These are phyloP conservation scores for Shargacucullia verbasci DNA, from an alignment of 2,888 invertebrate genomes.

Conservation along the genomic window DNA sequence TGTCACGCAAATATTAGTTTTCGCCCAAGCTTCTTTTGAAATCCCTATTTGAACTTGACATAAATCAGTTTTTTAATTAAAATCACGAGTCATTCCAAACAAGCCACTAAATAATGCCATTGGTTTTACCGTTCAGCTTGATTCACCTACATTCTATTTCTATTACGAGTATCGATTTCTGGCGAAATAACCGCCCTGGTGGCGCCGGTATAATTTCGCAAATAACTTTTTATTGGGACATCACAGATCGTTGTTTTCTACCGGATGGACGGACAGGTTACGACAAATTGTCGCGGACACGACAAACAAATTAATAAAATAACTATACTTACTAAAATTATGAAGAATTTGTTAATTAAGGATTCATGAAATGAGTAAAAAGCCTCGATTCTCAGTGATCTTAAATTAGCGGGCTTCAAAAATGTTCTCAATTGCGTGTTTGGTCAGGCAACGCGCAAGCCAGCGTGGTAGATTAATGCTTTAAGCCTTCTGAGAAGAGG, in stretches of 20 bases:
- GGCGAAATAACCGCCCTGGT: constrained; percentile 62
- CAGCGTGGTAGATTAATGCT: too few relatives aligned
- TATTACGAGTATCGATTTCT: constrained; percentile 67
- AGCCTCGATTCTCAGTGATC: too few relatives aligned
- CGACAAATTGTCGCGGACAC: constrained; percentile 23
- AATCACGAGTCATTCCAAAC: background rate
- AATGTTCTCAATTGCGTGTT: too few relatives aligned
- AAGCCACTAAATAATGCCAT: constrained; percentile 5
- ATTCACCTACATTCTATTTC: constrained; percentile 69
- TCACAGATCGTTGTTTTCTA: constrained; percentile 65
- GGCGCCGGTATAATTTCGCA: constrained; percentile 75
- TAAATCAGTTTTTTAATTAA: too few relatives aligned
- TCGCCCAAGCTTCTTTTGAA: too few relatives aligned
- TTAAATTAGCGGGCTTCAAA: too few relatives aligned
- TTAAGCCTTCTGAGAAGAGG: too few relatives aligned
- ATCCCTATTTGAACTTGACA: too few relatives aligned
- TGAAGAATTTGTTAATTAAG: too few relatives aligned
- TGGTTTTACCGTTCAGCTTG: constrained; percentile 12
- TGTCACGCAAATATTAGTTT: too few relatives aligned
- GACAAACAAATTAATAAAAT: constrained; percentile 51
- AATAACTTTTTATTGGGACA: constrained; percentile 76
- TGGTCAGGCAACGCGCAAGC: too few relatives aligned
- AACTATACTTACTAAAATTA: constrained; percentile 4
- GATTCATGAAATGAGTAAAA: too few relatives aligned
- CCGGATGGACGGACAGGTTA: constrained; percentile 29